These are phyloP conservation scores for Clarias gariepinus DNA, from an alignment of 2,113 vertebrate species.

Conservation along the genomic window DNA sequence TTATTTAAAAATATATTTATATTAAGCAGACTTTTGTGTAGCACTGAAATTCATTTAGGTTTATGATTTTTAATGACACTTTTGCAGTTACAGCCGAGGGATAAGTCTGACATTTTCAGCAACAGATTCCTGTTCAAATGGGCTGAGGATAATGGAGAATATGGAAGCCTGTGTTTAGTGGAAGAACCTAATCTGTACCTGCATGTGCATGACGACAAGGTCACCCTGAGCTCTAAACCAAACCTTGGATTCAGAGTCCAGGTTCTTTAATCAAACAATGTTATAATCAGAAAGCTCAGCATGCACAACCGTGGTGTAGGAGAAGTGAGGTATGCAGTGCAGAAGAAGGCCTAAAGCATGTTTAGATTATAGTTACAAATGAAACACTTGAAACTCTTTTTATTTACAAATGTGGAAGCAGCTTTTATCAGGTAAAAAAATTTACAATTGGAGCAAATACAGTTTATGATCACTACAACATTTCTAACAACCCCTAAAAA, in stretches of 20 bases:
- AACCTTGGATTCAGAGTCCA: accelerated
- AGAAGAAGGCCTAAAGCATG: too few species aligned
- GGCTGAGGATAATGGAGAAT: not conserved
- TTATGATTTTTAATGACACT: not conserved
- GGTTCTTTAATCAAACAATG: not conserved
- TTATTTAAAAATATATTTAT: too few species aligned
- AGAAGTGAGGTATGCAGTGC: not conserved
- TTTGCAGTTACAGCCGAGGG: not conserved
- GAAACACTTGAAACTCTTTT: not conserved
- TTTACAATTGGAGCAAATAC: not conserved
- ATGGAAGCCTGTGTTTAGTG: slow-evolving; percentile 5
- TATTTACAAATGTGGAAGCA: not conserved
- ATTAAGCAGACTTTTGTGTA: not conserved
- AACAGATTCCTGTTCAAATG: not conserved
- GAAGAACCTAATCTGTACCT: slow-evolving; percentile 18
- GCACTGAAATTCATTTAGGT: not conserved
- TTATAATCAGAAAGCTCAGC: too few species aligned
- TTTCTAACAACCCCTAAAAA: not conserved
- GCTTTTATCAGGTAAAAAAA: not conserved
- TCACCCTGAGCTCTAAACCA: not conserved
- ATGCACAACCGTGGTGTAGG: not conserved
- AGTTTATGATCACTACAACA: not conserved
- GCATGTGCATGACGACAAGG: accelerated
- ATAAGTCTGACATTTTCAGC: not conserved
- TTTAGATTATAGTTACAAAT: not conserved